Base-by-base conservation (phyloP, 1,140 invertebrate species). In the Trachymyrmex cornetzi region DNA sequence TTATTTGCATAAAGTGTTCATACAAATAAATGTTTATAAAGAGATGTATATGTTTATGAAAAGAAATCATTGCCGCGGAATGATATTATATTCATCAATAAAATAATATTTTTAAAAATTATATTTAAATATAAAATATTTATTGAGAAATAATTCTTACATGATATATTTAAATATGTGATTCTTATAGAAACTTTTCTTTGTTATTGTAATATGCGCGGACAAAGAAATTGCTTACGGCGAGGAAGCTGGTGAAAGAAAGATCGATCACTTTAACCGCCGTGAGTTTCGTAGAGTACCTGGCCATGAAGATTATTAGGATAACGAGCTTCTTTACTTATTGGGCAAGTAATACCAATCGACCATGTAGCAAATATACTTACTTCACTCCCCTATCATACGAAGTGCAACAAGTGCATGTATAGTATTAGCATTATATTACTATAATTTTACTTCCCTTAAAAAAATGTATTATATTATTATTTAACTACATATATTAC, bases 261-360 rank as follows among this genome's bases (percentile, higher is more conserved):
- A 89, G 30, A 67, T 89, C 77, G 0, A 87, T 55, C 4, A 89
- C 50, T 87, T 89, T 87, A 71, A 64, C 79, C 24, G 87, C 85
- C 6, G 85, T 84, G 7, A 89, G 61, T 14, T 69, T 82, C 1
- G 59, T 48, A 53, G 61, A 57, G 53, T 44, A 38, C 34, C 71
- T 87, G 6, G 77, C 66, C 38, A 84, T 86, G 2, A 77, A 75
- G 14, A 91, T 89, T 19, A 91, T 55, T 63, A 91, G 34, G 11
- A 89, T 71, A 61, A n/a, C 71, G 66, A 55, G 74, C 59, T 57
- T 67, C 34, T 79, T 87, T 86, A 12, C 34, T 87, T 86, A 12
- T 27, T 61, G 34, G 81, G 85, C 5, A 91, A 44, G 3, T 61
- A 74, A 66, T 91, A 90, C 90, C 91, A 92, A 50, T 91, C 75